Evolutionary conservation across 2,797 vertebrate genomes (phyloP).

Genomic region (Smutsia temminckii): DNA sequence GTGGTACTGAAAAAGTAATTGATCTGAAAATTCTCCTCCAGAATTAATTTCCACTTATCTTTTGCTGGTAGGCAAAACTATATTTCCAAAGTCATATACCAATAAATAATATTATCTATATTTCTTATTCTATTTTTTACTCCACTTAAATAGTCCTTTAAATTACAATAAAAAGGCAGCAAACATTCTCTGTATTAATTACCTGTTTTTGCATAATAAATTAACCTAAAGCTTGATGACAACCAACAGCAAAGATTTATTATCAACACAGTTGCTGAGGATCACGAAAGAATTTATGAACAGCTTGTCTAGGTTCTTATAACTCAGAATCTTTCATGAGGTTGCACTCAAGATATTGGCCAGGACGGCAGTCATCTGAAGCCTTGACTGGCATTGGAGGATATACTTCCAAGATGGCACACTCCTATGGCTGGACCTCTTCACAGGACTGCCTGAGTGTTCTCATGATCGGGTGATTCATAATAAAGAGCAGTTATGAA

Average conservation of each 20-base stretch:
- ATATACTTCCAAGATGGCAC: neutral
- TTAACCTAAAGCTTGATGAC: neutral
- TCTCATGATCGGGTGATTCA: neutral
- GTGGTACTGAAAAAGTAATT: neutral
- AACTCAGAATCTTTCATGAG: neutral
- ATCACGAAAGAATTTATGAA: neutral
- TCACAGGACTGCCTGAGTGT: neutral
- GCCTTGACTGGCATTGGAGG: neutral
- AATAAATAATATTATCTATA: neutral
- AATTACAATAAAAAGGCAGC: neutral
- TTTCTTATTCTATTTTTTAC: constrained; percentile 25
- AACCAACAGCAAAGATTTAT: neutral
- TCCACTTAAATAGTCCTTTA: constrained; percentile 10
- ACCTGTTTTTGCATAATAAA: neutral
- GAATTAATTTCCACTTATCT: constrained; percentile 39
- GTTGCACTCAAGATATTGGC: neutral
- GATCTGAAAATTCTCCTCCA: neutral
- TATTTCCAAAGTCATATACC: neutral
- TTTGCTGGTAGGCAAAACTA: neutral
- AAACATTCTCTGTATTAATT: neutral
- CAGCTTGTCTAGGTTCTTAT: neutral
- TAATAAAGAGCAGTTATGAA: neutral
- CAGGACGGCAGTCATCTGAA: neutral
- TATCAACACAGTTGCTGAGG: neutral
- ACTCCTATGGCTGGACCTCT: neutral